Percentiles rank a stretch among this genome's conserved stretches.
These are phyloP conservation scores for Dendrocopos noguchii DNA, from an alignment of 2,113 vertebrate species.

Conservation along the genomic window DNA sequence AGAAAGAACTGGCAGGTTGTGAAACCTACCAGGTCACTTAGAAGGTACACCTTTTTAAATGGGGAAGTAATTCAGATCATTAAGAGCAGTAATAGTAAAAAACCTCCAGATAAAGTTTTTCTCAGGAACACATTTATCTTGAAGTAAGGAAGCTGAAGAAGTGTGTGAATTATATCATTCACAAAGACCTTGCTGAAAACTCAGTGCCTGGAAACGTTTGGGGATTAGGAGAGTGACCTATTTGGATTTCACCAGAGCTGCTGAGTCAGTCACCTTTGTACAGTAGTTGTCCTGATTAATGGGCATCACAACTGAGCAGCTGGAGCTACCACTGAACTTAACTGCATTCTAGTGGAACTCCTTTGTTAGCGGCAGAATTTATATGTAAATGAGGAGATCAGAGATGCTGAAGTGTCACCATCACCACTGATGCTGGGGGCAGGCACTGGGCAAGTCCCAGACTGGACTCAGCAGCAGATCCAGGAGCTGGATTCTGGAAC, in stretches of 20 bases:
- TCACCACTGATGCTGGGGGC: no score
- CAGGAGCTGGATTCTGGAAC: no score
- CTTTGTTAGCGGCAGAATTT: not conserved
- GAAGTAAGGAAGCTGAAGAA: not conserved
- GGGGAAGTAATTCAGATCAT: slow-evolving; percentile 1
- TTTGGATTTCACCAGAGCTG: not conserved
- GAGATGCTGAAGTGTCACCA: not conserved
- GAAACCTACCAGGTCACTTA: not conserved
- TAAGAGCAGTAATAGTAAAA: not conserved
- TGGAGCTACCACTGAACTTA: not conserved
- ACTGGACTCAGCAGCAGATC: no score
- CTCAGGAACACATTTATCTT: not conserved
- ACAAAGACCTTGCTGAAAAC: not conserved
- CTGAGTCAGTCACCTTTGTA: not conserved
- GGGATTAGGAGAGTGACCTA: not conserved
- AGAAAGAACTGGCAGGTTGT: not conserved
- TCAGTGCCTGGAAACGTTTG: not conserved
- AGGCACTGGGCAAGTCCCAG: no score
- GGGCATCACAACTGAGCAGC: not conserved
- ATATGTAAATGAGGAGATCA: not conserved
- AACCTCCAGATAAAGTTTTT: not conserved
- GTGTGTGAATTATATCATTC: not conserved
- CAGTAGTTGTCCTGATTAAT: not conserved
- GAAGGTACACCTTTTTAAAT: not conserved
- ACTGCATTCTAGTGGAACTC: not conserved